Evolutionary conservation across 2,113 vertebrate genomes (phyloP), one percentile per base, ranked within the genome.

Genomic region (Manacus vitellinus): DNA sequence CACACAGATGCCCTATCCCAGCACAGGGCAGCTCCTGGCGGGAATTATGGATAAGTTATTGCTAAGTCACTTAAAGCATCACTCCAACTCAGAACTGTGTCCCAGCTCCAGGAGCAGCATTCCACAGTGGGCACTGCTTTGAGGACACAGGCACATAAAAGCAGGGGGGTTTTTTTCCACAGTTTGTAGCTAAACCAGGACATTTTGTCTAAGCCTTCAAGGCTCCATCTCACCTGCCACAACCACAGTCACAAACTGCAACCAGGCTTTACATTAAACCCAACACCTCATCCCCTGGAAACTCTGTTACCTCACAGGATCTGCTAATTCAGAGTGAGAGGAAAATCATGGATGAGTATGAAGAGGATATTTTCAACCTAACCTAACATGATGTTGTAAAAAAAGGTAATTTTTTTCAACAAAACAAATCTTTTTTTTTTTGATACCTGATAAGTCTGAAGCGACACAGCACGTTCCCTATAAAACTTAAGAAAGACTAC

Each of bases 131-230:
- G 37, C 59, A 37, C 8, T 35, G 43, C 77, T 78, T 68, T 58
- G 31, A 39, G 41, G 39, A 78, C 25, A 8, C 1, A 6, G 58
- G 9, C 63, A 51, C 27, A 33, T 0, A 33, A 0, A 8, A 15
- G 8, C 0, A 41, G 39, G 14, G 19, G 21, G 6, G 0, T 0
- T 18, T 10, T 17, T 51, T 56, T 8, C 9, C 25, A 7, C 41
- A 46, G 25, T 17, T 35, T 3, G 28, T 2, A 41, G 37, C 13
- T 31, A 21, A 37, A 68, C 7, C 76, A 67, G 35, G 21, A 77
- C 33, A 10, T 10, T 44, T 8, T 6, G 8, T 3, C n/a, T 14
- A 31, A 71, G n/a, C 49, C 70, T 28, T 15, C 43, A 30, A 41
- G 61, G 66, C 61, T 35, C 56, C 56, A 22, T 2, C 51, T 59